Evolutionary conservation across 2,888 invertebrate genomes (phyloP), one percentile per base, ranked within the genome.

Genomic region (Hypomecis punctinalis): DNA sequence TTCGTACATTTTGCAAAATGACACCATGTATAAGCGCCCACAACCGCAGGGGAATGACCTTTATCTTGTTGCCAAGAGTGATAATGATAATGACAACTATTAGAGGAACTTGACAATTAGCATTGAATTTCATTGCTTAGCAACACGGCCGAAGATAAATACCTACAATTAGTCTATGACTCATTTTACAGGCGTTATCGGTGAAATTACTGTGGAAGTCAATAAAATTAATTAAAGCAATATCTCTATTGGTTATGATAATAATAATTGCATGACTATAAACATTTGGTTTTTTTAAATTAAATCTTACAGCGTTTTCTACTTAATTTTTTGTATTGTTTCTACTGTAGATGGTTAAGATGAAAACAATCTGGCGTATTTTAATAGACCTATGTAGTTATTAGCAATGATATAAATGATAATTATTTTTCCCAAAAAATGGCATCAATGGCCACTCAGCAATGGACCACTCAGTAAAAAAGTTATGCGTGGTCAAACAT

Each of bases 31-130:
- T 63, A 72, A 76, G 71, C 69, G 69, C 62, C 58, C 49, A 64
- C 42, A 59, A 74, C 70, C 70, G 68, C 55, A 79, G 78, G 81
- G 82, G 73, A 81, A 79, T 66, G 76, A 63, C 71, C 80, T 69
- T 73, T 82, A 82, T 81, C 81, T 70, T 75, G 79, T 82, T 81
- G 76, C 78, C 70, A 81, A 75, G 74, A 66, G 62, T 60, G 66
- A 69, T 76, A 76, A 74, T 66, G 36, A 10, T 51, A 33, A 42
- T 23, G 23, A 23, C 23, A 23, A 23, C 23, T 23, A 23, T 23
- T 23, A n/a, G n/a, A n/a, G 59, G 69, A 70, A 73, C 72, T 73
- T 64, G 42, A 66, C 70, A 69, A 77, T 67, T 76, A 76, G 73
- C 68, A 63, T 71, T 71, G 66, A 71, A 69, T 70, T 69, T 68